A percentile compares a stretch with the other conserved stretches of the same genome.
phyloP scores from a whole-genome alignment of 2,888 invertebrate species.

The Phyllotreta cruciferae region DNA sequence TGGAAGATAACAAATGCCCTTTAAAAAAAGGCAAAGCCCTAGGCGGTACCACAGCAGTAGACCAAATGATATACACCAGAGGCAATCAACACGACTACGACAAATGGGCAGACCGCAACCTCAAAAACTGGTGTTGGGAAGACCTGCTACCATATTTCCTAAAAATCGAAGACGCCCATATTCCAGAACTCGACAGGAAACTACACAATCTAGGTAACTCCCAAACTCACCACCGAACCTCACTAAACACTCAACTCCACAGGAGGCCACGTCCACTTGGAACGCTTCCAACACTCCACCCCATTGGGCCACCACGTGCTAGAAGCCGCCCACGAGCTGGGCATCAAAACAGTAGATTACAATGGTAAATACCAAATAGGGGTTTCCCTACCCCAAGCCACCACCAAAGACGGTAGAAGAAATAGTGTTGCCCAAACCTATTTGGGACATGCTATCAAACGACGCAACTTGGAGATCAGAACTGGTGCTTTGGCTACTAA shows the following conservation, averaged over 20 bases:
- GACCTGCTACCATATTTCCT: constrained; percentile 79
- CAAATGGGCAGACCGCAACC: constrained; percentile 75
- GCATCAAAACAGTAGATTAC: constrained; percentile 67
- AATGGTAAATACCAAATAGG: constrained; percentile 71
- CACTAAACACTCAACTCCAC: constrained; percentile 2
- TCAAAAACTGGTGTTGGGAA: constrained; percentile 76
- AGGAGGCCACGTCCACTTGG: constrained; percentile 65
- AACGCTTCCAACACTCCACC: constrained; percentile 48
- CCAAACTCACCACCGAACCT: neutral
- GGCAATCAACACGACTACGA: constrained; percentile 78
- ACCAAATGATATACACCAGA: constrained; percentile 82
- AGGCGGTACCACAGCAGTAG: constrained; percentile 82
- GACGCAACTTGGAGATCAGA: constrained; percentile 69
- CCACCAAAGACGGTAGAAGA: constrained; percentile 71
- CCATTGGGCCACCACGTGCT: constrained; percentile 60
- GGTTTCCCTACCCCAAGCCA: constrained; percentile 67
- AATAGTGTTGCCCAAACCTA: constrained; percentile 74
- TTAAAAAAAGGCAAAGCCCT: constrained; percentile 72
- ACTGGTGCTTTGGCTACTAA: constrained; percentile 68
- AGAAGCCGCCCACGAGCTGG: constrained; percentile 68
- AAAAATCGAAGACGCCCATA: constrained; percentile 76
- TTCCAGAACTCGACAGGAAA: constrained; percentile 64
- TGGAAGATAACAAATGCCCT: constrained; percentile 48
- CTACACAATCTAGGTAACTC: constrained; percentile 34
- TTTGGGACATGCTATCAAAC: constrained; percentile 64